Percentiles rank a stretch among this genome's conserved stretches.
Conservation (phyloP, 2,113 vertebrate genomes). For the Dicaeum eximium region DNA sequence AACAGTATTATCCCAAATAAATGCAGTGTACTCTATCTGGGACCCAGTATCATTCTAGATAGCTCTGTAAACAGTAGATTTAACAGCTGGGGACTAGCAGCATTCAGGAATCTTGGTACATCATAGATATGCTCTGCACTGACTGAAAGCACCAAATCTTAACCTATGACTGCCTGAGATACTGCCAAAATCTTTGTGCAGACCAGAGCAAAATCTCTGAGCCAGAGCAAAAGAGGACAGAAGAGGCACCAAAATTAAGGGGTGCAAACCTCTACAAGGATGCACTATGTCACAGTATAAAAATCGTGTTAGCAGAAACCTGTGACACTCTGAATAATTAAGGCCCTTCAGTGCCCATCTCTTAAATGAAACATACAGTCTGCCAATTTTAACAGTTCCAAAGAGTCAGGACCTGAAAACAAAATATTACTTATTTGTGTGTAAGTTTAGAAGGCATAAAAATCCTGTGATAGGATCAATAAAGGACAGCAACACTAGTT, state of each 20-base stretch:
- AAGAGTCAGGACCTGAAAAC: background rate
- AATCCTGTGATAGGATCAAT: background rate
- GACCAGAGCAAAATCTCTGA: background rate
- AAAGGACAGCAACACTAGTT: background rate
- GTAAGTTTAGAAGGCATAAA: background rate
- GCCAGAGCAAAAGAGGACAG: background rate
- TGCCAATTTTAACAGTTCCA: background rate
- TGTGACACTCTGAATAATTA: background rate
- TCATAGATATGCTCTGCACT: accelerated
- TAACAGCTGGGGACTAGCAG: background rate
- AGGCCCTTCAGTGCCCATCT: background rate
- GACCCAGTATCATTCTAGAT: background rate
- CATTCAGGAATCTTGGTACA: background rate
- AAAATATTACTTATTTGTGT: background rate
- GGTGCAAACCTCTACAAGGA: background rate
- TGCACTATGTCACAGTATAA: background rate
- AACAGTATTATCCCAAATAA: background rate
- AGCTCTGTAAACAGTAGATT: background rate
- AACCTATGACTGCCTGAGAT: background rate
- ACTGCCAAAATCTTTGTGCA: background rate
- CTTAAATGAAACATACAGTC: background rate
- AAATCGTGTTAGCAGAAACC: background rate
- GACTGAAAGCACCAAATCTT: background rate
- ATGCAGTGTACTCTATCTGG: background rate
- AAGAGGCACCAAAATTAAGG: background rate